Conservation (phyloP, 2,113 vertebrate species). For the Erpornis zantholeuca region DNA sequence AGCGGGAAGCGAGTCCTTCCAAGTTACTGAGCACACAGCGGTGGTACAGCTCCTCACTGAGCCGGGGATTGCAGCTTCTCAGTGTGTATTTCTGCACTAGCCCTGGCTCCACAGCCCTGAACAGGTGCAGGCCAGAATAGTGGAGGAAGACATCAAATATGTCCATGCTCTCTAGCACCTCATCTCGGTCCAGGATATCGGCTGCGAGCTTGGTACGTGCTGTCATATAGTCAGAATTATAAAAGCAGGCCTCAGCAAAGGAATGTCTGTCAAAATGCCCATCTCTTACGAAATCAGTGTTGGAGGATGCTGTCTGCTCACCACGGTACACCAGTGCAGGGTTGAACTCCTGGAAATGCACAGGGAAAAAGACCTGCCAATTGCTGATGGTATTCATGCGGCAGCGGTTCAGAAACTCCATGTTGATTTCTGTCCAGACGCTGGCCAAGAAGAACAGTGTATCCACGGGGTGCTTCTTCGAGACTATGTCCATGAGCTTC, state of each 20-base stretch:
- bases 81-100: conserved; percentile 89
- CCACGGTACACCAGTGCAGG: conserved; percentile 80
- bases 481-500: conserved; percentile 95
- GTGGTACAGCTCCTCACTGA: conserved; percentile 93
- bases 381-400: conserved; percentile 95
- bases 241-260: conserved; percentile 94
- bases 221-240: conserved; percentile 93
- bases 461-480: conserved; percentile 96
- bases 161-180: conserved; percentile 91
- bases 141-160: conserved; percentile 94
- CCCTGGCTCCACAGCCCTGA: conserved; percentile 92
- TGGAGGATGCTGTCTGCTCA: conserved; percentile 76
- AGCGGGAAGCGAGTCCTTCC: conserved; percentile 89
- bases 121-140: conserved; percentile 92
- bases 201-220: conserved; percentile 88
- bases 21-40: conserved; percentile 93
- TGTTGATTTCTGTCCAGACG: conserved; percentile 88
- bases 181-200: conserved; percentile 87
- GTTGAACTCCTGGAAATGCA: conserved; percentile 96
- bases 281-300: conserved; percentile 75
- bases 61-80: conserved; percentile 86
- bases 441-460: conserved; percentile 90
- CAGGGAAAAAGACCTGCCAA: conserved; percentile 96
- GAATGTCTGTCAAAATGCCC: conserved; percentile 91
- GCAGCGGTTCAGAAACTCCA: conserved; percentile 92